Base-by-base conservation (phyloP, 2,113 vertebrate genomes). In the Pipa parva region DNA sequence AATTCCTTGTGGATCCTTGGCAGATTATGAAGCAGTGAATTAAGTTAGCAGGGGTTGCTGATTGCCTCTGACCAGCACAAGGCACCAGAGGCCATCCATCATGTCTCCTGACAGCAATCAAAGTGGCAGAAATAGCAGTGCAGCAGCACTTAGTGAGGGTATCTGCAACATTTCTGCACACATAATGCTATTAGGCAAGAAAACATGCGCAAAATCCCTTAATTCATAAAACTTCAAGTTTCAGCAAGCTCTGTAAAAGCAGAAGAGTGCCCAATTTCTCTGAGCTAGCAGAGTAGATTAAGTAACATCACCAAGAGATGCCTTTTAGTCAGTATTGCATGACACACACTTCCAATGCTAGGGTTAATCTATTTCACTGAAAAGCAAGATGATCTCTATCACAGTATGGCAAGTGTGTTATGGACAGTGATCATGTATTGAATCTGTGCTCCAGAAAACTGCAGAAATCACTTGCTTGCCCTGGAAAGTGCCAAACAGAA, bases 21-120 rank as follows among this genome's bases (percentile, higher is more conserved):
- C 63, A 71, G 58, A 58, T 60, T 59, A 69, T 69, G 57, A 69
- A 72, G 29, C 8, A 37, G 51, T 22, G 33, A 72, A 74, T 62
- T 45, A 18, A 63, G 69, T 42, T 65, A 68, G 62, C 59, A 69
- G 31, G 54, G 58, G 65, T 58, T 17, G 57, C 63, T 63, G 59
- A 71, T 63, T 67, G 58, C 66, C 69, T 75, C 45, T 58, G 58
- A 66, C 67, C 2, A 71, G 17, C 63, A 51, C 28, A 37, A 46
- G 25, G 65, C 57, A 60, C 33, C 51, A 48, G 48, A 15, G 58
- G 13, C 27, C 25, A 70, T 64, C 63, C 71, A 50, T 58, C 33
- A 52, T 8, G 20, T 56, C 51, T 36, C 48, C 20, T 58, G 55
- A 66, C 45, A 17, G 31, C 25, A 25, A 42, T 58, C 21, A 52